Conservation (phyloP, 2,888 invertebrate genomes). For the Argyra leucocephala region DNA sequence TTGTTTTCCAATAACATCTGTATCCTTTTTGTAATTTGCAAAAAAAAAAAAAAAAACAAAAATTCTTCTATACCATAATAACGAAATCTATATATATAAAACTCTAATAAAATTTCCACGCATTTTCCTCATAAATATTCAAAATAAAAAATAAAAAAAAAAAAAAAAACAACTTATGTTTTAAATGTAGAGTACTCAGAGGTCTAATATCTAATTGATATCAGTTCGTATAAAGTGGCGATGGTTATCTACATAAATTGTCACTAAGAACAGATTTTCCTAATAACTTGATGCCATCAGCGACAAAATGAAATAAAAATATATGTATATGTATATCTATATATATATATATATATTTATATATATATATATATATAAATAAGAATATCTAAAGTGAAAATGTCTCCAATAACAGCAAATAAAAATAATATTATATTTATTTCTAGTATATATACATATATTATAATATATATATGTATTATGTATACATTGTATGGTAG, state of each 20-base stretch:
- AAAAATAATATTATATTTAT: not conserved
- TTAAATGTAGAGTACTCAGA: not conserved
- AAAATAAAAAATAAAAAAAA: not conserved
- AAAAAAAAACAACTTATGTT: not conserved
- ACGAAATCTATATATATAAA: not conserved
- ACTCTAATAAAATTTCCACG: conserved; percentile 1
- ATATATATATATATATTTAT: too few species aligned
- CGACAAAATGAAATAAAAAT: not conserved
- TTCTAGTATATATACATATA: not conserved
- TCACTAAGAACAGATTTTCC: not conserved
- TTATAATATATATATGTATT: not conserved
- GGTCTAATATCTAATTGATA: not conserved
- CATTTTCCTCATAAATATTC: not conserved
- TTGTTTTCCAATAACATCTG: too few species aligned
- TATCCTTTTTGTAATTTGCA: too few species aligned
- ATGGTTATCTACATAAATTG: not conserved
- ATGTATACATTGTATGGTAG: too few species aligned
- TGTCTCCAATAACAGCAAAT: not conserved
- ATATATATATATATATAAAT: not conserved
- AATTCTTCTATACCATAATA: too few species aligned
- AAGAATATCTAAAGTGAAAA: not conserved
- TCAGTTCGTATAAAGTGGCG: not conserved
- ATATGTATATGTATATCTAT: too few species aligned
- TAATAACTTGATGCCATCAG: not conserved
- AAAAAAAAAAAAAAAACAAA: not conserved